Evolutionary conservation across 2,797 vertebrate species (phyloP).

Genomic region (Sternotherus odoratus): DNA sequence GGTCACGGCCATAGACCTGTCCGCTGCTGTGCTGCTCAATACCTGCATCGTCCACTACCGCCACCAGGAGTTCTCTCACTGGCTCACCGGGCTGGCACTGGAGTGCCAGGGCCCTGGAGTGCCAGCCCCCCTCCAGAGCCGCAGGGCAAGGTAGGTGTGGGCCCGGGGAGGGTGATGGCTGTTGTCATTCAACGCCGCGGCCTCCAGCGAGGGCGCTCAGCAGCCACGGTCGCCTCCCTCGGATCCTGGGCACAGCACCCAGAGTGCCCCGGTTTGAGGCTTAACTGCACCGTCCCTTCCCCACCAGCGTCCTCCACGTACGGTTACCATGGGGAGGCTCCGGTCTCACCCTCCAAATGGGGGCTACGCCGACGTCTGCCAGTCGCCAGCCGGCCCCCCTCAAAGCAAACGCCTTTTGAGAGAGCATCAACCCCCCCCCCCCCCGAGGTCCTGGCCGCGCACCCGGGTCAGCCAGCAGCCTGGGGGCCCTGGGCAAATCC

Average conservation of each 20-base stretch:
- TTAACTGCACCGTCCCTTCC: neutral
- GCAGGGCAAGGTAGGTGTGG: slow-evolving; percentile 65
- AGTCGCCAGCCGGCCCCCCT: too few species aligned
- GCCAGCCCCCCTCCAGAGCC: slow-evolving; percentile 66
- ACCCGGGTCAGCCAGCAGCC: neutral
- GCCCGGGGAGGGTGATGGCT: slow-evolving; percentile 7
- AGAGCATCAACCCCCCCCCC: too few species aligned
- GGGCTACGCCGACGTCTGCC: too few species aligned
- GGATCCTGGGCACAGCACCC: neutral
- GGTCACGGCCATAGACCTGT: slow-evolving; percentile 93
- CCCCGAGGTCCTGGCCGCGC: too few species aligned
- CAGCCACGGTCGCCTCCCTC: neutral
- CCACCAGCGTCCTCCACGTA: too few species aligned
- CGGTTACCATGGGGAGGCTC: too few species aligned
- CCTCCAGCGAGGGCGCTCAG: neutral
- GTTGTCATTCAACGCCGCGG: slow-evolving; percentile 7
- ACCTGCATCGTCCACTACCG: slow-evolving; percentile 98
- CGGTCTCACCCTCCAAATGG: neutral
- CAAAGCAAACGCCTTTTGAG: too few species aligned
- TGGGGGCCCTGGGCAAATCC: neutral
- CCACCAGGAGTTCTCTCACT: slow-evolving; percentile 96
- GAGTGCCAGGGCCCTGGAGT: slow-evolving; percentile 81
- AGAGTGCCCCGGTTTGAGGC: neutral
- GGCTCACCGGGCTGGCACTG: slow-evolving; percentile 91
- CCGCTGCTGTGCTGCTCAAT: slow-evolving; percentile 88